Evolutionary conservation across 2,797 vertebrate species (phyloP).

Genomic region (Cyclopterus lumpus): DNA sequence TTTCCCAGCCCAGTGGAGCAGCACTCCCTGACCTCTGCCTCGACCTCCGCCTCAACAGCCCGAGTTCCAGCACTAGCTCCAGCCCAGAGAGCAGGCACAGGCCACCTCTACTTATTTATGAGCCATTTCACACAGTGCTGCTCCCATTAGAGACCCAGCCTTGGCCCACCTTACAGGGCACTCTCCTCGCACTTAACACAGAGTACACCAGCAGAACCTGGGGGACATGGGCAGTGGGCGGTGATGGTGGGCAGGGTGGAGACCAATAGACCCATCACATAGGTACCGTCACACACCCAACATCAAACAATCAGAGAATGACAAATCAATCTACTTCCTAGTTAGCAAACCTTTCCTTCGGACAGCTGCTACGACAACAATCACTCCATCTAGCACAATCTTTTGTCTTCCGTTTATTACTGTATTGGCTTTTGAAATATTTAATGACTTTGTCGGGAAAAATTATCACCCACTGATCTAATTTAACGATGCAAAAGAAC

Average conservation of each 20-base stretch:
- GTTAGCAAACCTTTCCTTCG: constrained; percentile 31
- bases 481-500: constrained; percentile 66
- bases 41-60: constrained; percentile 73
- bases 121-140: constrained; percentile 84
- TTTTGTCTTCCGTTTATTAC: constrained; percentile 47
- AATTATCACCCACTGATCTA: constrained; percentile 70
- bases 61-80: constrained; percentile 62
- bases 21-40: constrained; percentile 80
- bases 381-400: constrained; percentile 21
- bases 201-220: constrained; percentile 40
- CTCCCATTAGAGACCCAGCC: constrained; percentile 78
- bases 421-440: constrained; percentile 49
- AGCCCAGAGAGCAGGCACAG: constrained; percentile 61
- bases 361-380: constrained; percentile 30
- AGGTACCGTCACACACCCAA: constrained; percentile 23
- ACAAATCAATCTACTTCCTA: constrained; percentile 35
- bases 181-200: constrained; percentile 67
- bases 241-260: constrained; percentile 15
- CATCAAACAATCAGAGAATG: constrained; percentile 41
- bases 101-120: constrained; percentile 82
- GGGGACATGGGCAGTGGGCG: constrained; percentile 28
- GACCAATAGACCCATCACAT: constrained; percentile 35
- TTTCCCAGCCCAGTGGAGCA: constrained; percentile 85
- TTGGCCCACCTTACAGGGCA: constrained; percentile 66
- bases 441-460: constrained; percentile 56